Evolutionary conservation across 2,888 invertebrate genomes (phyloP).

Genomic region (Ennomos fuscantarius): DNA sequence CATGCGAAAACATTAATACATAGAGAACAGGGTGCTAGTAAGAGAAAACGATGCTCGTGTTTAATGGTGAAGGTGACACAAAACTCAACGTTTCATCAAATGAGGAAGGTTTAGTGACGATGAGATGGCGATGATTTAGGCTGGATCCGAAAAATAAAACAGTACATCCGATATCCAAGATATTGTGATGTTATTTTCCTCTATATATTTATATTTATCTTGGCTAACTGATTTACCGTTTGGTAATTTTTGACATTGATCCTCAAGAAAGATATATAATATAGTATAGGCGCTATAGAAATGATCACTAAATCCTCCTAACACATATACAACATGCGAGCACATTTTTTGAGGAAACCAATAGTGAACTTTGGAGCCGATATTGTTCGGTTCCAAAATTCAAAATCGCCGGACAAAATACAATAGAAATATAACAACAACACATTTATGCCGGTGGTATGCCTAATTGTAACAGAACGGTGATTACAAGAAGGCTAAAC

Average conservation of each 20-base stretch:
- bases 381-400: conserved; percentile 39
- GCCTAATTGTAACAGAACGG: conserved; percentile 63
- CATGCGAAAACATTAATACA: conserved; percentile 60
- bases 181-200: background rate
- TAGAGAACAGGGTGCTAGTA: conserved; percentile 65
- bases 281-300: conserved; percentile 31
- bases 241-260: conserved; percentile 1
- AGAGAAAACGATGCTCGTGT: conserved; percentile 58
- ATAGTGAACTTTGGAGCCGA: conserved; percentile 37
- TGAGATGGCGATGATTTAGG: conserved; percentile 36
- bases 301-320: conserved; percentile 51
- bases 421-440: conserved; percentile 55
- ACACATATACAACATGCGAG: conserved; percentile 79
- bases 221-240: conserved; percentile 9
- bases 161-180: conserved; percentile 22
- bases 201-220: background rate
- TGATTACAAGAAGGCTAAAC: conserved; percentile 64
- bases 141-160: background rate
- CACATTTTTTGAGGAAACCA: conserved; percentile 32
- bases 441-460: conserved; percentile 63
- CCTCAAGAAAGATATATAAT: conserved; percentile 33
- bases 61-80: conserved; percentile 46
- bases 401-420: conserved; percentile 51
- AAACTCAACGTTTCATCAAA: conserved; percentile 36
- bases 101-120: conserved; percentile 40